Evolutionary conservation across 2,797 vertebrate genomes (phyloP).

Genomic region (Acanthiza pusilla): DNA sequence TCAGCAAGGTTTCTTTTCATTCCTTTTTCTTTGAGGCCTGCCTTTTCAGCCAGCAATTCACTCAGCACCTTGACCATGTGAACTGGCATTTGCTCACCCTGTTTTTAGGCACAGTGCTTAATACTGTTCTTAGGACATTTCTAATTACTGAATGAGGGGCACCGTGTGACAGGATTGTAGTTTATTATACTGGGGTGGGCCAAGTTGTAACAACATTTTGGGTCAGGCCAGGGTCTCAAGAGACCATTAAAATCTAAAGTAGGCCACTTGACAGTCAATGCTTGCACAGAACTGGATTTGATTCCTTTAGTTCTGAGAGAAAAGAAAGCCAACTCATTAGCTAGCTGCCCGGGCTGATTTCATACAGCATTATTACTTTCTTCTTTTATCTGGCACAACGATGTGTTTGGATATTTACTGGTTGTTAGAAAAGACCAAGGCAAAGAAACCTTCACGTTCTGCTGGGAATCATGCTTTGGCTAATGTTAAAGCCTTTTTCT

Average conservation of each 20-base stretch:
- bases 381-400: neutral
- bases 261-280: slow-evolving; percentile 38
- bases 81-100: slow-evolving; percentile 2
- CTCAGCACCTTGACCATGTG: slow-evolving; percentile 44
- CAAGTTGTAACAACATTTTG: slow-evolving; percentile 34
- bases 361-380: neutral
- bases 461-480: neutral
- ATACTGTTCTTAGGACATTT: slow-evolving; percentile 11
- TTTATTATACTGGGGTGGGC: slow-evolving; percentile 11
- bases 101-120: neutral
- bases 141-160: slow-evolving; percentile 23
- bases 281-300: neutral
- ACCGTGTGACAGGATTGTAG: neutral
- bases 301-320: neutral
- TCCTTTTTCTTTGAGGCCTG: neutral
- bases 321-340: slow-evolving; percentile 33
- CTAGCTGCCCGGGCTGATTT: neutral
- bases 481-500: neutral
- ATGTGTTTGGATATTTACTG: slow-evolving; percentile 23
- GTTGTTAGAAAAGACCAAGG: neutral
- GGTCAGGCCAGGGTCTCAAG: slow-evolving; percentile 30
- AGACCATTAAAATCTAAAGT: slow-evolving; percentile 48
- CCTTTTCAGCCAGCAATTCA: slow-evolving; percentile 21
- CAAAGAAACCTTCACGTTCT: neutral
- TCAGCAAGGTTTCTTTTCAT: neutral